Percentiles rank a stretch among this genome's conserved stretches.
phyloP scores from a whole-genome alignment of 2,113 vertebrate genomes.

The Microcebus ravelobensis region DNA sequence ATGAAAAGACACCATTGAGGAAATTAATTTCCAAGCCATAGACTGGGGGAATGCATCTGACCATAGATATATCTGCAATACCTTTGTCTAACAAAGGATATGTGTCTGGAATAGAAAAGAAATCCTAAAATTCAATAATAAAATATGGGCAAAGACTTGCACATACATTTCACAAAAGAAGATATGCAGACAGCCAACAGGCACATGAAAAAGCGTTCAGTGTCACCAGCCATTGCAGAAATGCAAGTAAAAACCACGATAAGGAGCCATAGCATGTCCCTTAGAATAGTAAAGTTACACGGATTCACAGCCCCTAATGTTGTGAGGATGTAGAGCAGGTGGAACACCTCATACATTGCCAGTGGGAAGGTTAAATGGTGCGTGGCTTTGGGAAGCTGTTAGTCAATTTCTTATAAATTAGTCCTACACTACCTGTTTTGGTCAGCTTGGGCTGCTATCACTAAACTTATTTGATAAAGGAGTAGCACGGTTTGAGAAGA shows the following conservation, averaged over 20 bases:
- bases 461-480: not conserved
- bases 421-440: too few relatives aligned
- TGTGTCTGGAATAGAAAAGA: not conserved
- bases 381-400: too few relatives aligned
- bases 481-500: not conserved
- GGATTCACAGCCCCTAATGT: not conserved
- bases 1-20: not conserved
- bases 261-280: rapidly evolving
- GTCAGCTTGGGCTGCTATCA: too few relatives aligned
- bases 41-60: too few relatives aligned
- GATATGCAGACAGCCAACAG: rapidly evolving
- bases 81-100: not conserved
- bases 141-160: not conserved
- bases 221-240: not conserved
- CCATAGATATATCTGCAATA: rapidly evolving
- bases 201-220: not conserved
- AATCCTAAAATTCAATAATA: not conserved
- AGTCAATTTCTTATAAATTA: too few relatives aligned
- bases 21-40: not conserved
- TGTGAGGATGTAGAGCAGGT: not conserved
- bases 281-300: not conserved
- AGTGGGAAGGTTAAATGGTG: too few relatives aligned
- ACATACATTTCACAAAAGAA: not conserved
- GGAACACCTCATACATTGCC: too few relatives aligned
- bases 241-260: not conserved